Evolutionary conservation across 2,888 invertebrate species (phyloP), one percentile per base, ranked within the genome.

Genomic region (Volucella bombylans): DNA sequence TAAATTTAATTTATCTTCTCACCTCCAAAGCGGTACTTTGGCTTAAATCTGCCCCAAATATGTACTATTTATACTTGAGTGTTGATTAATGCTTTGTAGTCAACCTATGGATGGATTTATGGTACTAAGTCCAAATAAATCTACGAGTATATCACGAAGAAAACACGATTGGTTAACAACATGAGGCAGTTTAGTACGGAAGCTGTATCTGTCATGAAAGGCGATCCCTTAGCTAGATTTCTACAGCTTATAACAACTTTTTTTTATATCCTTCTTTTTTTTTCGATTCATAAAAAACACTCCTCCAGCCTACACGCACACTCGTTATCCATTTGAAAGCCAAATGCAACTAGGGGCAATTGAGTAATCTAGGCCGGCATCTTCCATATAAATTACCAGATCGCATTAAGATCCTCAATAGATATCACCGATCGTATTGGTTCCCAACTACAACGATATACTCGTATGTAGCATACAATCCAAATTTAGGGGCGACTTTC

Each of bases 301-400:
- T 57, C 50, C n/a, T 45, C 31, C 6, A 68, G 62, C 55, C 67
- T 72, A 68, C 81, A 80, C 67, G 74, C 71, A 67, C 62, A 64
- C 76, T 81, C 85, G 68, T 81, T 77, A 85, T 72, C 76, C 85
- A 81, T 81, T 72, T 76, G 76, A 80, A 72, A 71, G 64, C 61
- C 67, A 71, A 10, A 31, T 47, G 45, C 76, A 72, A 71, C 71
- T 47, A 76, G 68, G 62, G 62, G 62, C 81, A 85, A 81, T 85
- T 81, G 81, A 77, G 68, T 64, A 77, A 85, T 85, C 85, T 81
- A 52, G 59, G 62, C 62, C 47, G 50, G 77, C 72, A 85, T 85
- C 85, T 85, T 86, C 87, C 64, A 87, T 86, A 88, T 88, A 88
- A 88, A 88, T 88, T 87, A 88, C 88, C 86, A 87, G 88, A 87